These are phyloP conservation scores for Schrankia costaestrigalis DNA, from an alignment of 2,888 invertebrate genomes.

Conservation along the genomic window DNA sequence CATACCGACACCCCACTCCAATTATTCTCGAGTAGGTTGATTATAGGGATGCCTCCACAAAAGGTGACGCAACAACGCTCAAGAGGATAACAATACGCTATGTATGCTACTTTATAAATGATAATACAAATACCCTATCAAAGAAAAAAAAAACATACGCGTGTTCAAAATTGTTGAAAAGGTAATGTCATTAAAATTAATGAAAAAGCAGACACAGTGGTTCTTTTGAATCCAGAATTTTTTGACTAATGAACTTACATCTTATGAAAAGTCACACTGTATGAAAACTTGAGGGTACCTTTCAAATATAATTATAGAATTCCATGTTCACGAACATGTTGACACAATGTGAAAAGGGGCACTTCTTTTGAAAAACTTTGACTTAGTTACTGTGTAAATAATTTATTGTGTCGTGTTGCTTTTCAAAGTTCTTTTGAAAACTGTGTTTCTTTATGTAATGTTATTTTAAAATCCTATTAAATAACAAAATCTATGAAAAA, in stretches of 20 bases:
- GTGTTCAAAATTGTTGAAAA: constrained; percentile 3
- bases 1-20: too few relatives aligned
- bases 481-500: too few relatives aligned
- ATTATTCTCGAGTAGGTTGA: too few relatives aligned
- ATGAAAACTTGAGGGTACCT: constrained; percentile 12
- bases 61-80: too few relatives aligned
- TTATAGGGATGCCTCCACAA: too few relatives aligned
- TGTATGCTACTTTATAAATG: too few relatives aligned
- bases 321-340: constrained; percentile 6
- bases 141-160: neutral
- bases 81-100: too few relatives aligned
- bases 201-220: constrained; percentile 14
- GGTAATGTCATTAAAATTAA: constrained; percentile 33
- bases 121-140: too few relatives aligned
- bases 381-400: constrained; percentile 3
- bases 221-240: constrained; percentile 18
- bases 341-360: constrained; percentile 6
- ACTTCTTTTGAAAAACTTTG: constrained; percentile 5
- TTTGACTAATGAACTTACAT: constrained; percentile 25
- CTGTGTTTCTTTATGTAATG: neutral
- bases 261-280: constrained; percentile 13
- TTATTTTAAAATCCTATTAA: too few relatives aligned
- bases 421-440: neutral
- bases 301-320: constrained; percentile 25
- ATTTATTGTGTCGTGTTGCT: constrained; percentile 6